phyloP scores from a whole-genome alignment of 2,113 vertebrate species.

The Bufo gargarizans region DNA sequence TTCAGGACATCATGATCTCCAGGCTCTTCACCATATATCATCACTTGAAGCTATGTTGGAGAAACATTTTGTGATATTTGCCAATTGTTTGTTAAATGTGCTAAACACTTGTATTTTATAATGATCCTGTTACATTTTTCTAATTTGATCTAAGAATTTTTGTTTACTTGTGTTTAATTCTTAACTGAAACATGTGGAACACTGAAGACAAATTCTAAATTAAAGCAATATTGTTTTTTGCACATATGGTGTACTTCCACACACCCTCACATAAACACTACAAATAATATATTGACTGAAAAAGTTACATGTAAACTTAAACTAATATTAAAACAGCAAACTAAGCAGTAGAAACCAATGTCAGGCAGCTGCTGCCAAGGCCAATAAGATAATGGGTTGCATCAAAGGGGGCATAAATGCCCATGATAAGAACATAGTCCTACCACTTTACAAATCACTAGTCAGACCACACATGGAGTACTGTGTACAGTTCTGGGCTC shows the following conservation, averaged over 20 bases:
- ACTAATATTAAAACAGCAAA: too few relatives aligned
- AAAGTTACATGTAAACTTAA: too few relatives aligned
- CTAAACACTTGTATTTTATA: background rate
- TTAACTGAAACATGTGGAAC: background rate
- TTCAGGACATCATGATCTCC: too few relatives aligned
- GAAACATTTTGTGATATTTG: background rate
- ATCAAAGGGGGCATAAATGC: too few relatives aligned
- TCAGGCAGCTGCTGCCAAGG: too few relatives aligned
- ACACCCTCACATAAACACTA: background rate
- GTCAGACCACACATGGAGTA: too few relatives aligned
- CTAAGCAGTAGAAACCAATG: too few relatives aligned
- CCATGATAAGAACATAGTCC: too few relatives aligned
- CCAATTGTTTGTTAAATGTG: background rate
- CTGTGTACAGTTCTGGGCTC: too few relatives aligned
- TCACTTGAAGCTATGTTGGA: background rate
- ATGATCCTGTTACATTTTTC: conserved; percentile 13
- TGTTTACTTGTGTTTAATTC: conserved; percentile 27
- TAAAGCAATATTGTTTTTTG: conserved; percentile 27
- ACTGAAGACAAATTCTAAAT: conserved; percentile 27
- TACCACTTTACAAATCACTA: too few relatives aligned
- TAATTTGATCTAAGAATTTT: background rate
- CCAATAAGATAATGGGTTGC: too few relatives aligned
- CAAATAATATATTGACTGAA: background rate
- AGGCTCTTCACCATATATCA: too few relatives aligned
- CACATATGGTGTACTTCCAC: background rate